These are phyloP conservation scores for Montifringilla adamsi DNA, from an alignment of 2,113 vertebrate species.

Conservation along the genomic window DNA sequence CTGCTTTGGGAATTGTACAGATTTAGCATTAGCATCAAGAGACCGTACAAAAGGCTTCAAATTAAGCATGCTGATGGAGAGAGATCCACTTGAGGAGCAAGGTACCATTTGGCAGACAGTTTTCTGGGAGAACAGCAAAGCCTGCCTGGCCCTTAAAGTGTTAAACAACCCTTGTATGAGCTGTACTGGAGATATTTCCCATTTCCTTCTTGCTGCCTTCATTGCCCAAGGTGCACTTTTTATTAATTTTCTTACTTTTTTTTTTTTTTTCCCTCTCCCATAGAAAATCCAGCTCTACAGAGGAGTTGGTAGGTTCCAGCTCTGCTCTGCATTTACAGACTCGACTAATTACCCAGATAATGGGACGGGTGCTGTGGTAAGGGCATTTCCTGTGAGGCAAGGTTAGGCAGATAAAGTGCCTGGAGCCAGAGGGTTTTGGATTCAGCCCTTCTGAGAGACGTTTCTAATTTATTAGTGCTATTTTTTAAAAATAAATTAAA, in stretches of 20 bases:
- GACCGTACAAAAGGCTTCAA: background rate
- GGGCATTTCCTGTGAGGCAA: conserved; percentile 53
- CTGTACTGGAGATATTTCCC: background rate
- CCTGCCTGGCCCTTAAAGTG: background rate
- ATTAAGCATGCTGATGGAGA: background rate
- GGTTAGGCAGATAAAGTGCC: conserved; percentile 43
- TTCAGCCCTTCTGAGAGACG: background rate
- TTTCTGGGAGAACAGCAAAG: background rate
- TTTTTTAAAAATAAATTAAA: conserved; percentile 1
- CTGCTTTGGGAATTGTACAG: background rate
- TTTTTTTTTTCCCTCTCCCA: background rate
- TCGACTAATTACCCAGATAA: conserved; percentile 27
- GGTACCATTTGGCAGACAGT: background rate
- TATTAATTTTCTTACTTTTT: background rate
- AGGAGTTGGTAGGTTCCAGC: background rate
- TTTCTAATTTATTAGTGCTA: conserved; percentile 43
- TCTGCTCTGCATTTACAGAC: conserved; percentile 29
- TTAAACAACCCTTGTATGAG: background rate
- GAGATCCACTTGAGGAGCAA: background rate
- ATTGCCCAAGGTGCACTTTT: background rate
- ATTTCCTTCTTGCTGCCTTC: conserved; percentile 21
- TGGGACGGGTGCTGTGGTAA: conserved; percentile 30
- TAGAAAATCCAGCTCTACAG: background rate
- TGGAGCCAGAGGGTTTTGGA: conserved; percentile 29
- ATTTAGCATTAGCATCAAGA: background rate